Base-by-base conservation (phyloP, 2,113 vertebrate species). In the Ochotona princeps region DNA sequence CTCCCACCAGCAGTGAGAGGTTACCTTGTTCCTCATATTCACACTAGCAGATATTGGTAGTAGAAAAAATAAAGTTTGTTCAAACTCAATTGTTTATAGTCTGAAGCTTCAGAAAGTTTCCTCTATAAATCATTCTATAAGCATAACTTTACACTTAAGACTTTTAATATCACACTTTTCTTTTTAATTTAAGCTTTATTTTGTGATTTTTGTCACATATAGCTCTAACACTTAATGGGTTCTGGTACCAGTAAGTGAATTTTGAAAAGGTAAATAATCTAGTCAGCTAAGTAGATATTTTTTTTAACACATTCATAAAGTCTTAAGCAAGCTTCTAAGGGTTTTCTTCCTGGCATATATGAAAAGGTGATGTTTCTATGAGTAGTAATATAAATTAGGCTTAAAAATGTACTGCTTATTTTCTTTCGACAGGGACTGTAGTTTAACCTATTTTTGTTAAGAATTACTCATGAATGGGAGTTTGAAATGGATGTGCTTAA, bases 251-350 rank as follows among this genome's bases (percentile, higher is more conserved):
- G 23, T 35, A 72, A 28, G 15, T 38, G 20, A 88, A 89, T 66
- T 79, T 91, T 91, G 4, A 15, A 81, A n/a, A 76, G 13, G 69
- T 69, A 65, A 79, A 70, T 8, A n/a, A 32, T 32, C 17, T 32
- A 67, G 54, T 47, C 17, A 26, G 28, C 26, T 74, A 35, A 69
- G 3, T 54, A 84, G 0, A 26, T 20, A 76, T 70, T 81, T 90
- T 75, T 83, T n/a, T n/a, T n/a, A 92, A 10, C 83, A 20, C 67
- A 47, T 69, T 83, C 28, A 75, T 89, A 8, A 91, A 81, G 80
- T 88, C 0, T 49, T 70, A 80, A 84, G 1, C 65, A 88, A 70
- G 51, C 5, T 0, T 61, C 74, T 73, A 47, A 13, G 81, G 84
- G 30, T 49, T 70, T 89, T 76, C 65, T 81, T 76, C 26, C 23